These are phyloP conservation scores for Zaprionus obscuricornis DNA, from an alignment of 2,888 invertebrate genomes.

Conservation along the genomic window DNA sequence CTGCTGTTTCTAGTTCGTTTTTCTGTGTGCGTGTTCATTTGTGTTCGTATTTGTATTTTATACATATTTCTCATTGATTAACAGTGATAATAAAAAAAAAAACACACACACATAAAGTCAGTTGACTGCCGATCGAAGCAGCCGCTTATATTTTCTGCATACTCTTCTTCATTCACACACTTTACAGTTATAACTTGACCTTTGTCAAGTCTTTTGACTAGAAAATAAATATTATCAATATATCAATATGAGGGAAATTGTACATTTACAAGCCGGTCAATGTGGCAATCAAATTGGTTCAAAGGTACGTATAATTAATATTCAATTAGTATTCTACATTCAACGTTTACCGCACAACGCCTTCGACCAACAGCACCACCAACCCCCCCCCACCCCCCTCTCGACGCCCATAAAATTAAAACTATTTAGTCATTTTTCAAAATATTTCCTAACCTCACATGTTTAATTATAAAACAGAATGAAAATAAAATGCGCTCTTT, in stretches of 20 bases:
- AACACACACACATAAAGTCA: too few species aligned
- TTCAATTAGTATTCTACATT: constrained; percentile 21
- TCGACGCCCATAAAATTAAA: background rate
- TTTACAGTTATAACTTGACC: constrained; percentile 27
- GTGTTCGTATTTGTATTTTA: constrained; percentile 22
- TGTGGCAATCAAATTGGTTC: constrained; percentile 97
- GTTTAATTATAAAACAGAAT: constrained; percentile 75
- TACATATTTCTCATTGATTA: constrained; percentile 19
- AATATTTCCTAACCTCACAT: constrained; percentile 74
- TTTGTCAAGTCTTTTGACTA: constrained; percentile 29
- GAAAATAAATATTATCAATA: too few species aligned
- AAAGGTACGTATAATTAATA: constrained; percentile 86
- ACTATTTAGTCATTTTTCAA: constrained; percentile 28
- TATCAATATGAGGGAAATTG: constrained; percentile 97
- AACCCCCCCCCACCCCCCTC: too few species aligned
- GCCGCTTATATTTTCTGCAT: constrained; percentile 5
- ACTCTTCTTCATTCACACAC: too few species aligned
- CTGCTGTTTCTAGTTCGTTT: constrained; percentile 1
- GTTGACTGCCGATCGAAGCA: constrained; percentile 24
- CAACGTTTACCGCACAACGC: too few species aligned
- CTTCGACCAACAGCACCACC: too few species aligned
- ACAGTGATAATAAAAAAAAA: constrained; percentile 13
- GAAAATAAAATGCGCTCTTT: constrained; percentile 45
- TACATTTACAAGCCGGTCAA: constrained; percentile 95
- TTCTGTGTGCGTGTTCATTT: constrained; percentile 4